Conservation (phyloP, 2,797 vertebrate genomes). For the Leptatherina wallacei region DNA sequence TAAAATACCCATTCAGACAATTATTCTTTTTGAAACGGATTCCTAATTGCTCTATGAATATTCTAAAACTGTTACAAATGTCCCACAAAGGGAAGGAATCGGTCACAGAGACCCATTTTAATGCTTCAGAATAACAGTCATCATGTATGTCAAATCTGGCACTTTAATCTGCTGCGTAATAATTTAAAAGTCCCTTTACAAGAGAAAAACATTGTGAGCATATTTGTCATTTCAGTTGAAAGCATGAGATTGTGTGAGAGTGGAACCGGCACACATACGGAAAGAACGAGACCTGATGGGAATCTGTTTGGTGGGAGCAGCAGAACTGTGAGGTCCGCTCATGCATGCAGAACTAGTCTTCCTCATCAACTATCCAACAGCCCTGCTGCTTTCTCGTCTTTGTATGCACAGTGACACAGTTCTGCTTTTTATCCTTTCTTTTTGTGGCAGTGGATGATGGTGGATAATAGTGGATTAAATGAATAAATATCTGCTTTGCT, state of each 20-base stretch:
- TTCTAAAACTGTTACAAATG: conserved; percentile 11
- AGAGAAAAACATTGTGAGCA: conserved; percentile 3
- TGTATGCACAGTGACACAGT: conserved; percentile 17
- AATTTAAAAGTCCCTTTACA: conserved; percentile 46
- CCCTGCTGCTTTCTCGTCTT: conserved; percentile 2
- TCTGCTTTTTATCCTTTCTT: not conserved
- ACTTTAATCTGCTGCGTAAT: conserved; percentile 49
- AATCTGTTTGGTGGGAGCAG: conserved; percentile 29
- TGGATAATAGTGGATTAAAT: not conserved
- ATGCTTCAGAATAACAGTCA: conserved; percentile 19
- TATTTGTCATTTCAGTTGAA: conserved; percentile 20
- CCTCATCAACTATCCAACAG: conserved; percentile 63
- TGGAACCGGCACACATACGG: conserved; percentile 18
- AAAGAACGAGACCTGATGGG: conserved; percentile 45
- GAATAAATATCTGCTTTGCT: not conserved
- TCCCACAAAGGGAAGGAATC: conserved; percentile 19
- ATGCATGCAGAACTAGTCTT: conserved; percentile 46
- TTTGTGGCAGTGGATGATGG: not conserved
- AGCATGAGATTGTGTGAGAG: conserved; percentile 11
- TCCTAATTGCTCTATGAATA: conserved; percentile 29
- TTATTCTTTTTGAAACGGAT: conserved; percentile 8
- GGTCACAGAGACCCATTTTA: conserved; percentile 16
- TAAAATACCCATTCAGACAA: conserved; percentile 3
- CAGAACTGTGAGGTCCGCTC: conserved; percentile 34
- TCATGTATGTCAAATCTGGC: conserved; percentile 36